Conservation (phyloP, 2,113 vertebrate species). For the Terrapene triunguis region DNA sequence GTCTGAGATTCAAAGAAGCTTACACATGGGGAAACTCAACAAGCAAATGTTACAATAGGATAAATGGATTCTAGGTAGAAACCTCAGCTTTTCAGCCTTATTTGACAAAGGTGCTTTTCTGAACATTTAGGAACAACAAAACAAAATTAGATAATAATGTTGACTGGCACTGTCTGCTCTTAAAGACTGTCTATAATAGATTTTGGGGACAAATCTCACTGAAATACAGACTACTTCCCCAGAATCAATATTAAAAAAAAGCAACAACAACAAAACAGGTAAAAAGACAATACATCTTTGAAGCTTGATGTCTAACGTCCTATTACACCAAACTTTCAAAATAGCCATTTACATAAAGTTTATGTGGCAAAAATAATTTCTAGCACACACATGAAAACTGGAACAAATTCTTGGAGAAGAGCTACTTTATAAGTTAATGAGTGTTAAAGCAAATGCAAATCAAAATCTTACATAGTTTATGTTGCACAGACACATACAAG, state of each 20-base stretch:
- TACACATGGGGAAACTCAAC: neutral
- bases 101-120: neutral
- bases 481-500: neutral
- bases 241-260: neutral
- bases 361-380: neutral
- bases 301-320: neutral
- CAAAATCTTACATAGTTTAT: neutral
- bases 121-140: neutral
- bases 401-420: neutral
- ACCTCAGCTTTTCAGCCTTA: neutral
- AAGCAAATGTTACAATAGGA: neutral
- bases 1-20: neutral
- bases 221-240: neutral
- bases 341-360: neutral
- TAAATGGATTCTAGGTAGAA: neutral
- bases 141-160: neutral
- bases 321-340: neutral
- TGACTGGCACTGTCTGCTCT: neutral
- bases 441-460: slow-evolving; percentile 20
- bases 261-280: neutral
- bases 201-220: neutral
- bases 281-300: neutral
- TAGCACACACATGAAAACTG: neutral
- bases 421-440: neutral
- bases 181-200: neutral